These are phyloP conservation scores for Bursaphelenchus okinawaensis DNA, from an alignment of 2,888 invertebrate genomes.

Conservation along the genomic window DNA sequence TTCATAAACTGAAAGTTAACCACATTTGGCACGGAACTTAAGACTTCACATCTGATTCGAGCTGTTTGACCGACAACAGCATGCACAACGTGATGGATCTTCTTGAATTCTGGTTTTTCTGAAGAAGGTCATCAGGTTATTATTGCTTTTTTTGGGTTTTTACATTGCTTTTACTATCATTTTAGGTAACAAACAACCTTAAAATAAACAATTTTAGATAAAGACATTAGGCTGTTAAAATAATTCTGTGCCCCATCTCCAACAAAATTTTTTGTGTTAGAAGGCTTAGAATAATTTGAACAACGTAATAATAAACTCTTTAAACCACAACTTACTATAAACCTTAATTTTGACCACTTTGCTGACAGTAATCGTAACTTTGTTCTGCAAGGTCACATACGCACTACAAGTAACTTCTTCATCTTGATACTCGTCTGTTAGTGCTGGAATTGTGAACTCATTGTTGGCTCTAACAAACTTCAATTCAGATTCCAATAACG, in stretches of 20 bases:
- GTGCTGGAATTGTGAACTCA: conserved; percentile 4
- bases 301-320: too few species aligned
- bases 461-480: conserved; percentile 4
- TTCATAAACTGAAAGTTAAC: conserved; percentile 7
- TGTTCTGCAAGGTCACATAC: conserved; percentile 3
- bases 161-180: too few species aligned
- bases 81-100: background rate
- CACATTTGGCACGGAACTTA: conserved; percentile 4
- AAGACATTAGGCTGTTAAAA: too few species aligned
- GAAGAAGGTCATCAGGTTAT: too few species aligned
- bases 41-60: background rate
- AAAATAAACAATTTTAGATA: too few species aligned
- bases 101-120: conserved; percentile 1
- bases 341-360: conserved; percentile 3
- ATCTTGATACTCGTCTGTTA: conserved; percentile 10
- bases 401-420: conserved; percentile 2
- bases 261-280: too few species aligned
- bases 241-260: too few species aligned
- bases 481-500: background rate
- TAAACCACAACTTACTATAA: too few species aligned
- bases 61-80: background rate
- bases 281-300: too few species aligned
- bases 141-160: too few species aligned
- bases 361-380: background rate
- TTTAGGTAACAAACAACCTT: too few species aligned